Evolutionary conservation across 1,140 invertebrate genomes (phyloP).

Genomic region (Latrodectus geometricus): DNA sequence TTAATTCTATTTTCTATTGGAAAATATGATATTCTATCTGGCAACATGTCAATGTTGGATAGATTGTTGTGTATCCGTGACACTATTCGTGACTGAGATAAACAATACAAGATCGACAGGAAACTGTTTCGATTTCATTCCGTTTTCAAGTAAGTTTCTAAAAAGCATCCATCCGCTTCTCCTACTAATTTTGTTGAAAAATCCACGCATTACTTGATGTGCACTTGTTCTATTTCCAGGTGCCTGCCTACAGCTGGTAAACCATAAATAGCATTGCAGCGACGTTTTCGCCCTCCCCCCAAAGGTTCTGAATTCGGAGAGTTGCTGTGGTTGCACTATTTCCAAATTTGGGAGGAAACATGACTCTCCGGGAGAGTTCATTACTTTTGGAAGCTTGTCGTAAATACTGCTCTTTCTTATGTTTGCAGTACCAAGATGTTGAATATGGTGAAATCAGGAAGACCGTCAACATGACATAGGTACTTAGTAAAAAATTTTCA

Average conservation of each 20-base stretch:
- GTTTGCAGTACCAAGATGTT: conserved; percentile 19
- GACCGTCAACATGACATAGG: conserved; percentile 50
- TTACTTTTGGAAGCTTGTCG: conserved; percentile 57
- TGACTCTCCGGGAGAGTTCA: conserved; percentile 59
- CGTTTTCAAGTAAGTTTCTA: too few relatives aligned
- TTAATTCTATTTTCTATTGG: too few relatives aligned
- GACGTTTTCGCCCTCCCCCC: conserved; percentile 43
- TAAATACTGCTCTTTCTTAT: conserved; percentile 27
- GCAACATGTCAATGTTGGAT: too few relatives aligned
- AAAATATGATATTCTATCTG: too few relatives aligned
- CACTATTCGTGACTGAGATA: too few relatives aligned
- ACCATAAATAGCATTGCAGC: conserved; percentile 62
- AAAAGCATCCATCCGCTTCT: too few relatives aligned
- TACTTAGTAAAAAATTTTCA: neutral
- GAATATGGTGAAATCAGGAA: conserved; percentile 31
- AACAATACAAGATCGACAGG: too few relatives aligned
- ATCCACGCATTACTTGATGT: conserved; percentile 51
- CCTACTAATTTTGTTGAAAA: conserved; percentile 32
- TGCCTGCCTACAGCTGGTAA: conserved; percentile 54
- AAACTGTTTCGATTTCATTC: too few relatives aligned
- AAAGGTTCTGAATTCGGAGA: conserved; percentile 45
- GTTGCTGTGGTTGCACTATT: conserved; percentile 60
- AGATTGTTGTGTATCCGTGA: too few relatives aligned
- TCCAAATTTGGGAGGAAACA: conserved; percentile 63
- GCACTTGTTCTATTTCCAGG: conserved; percentile 61